These are phyloP conservation scores for Leuciscus idus DNA, from an alignment of 2,113 vertebrate species.

Conservation along the genomic window DNA sequence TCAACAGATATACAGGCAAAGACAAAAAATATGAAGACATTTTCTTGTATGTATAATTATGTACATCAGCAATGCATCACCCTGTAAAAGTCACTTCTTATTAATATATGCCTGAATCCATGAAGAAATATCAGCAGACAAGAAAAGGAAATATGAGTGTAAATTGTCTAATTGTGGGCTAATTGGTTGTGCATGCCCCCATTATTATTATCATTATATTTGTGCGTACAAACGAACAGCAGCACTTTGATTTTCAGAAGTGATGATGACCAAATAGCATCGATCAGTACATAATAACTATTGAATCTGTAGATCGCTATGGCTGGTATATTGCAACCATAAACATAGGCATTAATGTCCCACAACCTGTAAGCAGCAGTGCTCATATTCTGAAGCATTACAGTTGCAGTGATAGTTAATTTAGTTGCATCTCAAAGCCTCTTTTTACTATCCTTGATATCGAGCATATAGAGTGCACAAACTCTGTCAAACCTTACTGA, in stretches of 20 bases:
- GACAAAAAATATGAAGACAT: constrained; percentile 77
- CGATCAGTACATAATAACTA: constrained; percentile 5
- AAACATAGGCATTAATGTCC: constrained; percentile 17
- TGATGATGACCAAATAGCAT: constrained; percentile 27
- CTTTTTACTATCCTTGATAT: constrained; percentile 23
- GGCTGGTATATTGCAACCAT: background rate
- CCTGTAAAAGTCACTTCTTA: constrained; percentile 75
- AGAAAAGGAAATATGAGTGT: constrained; percentile 45
- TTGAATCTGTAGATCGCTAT: background rate
- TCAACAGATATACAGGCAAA: constrained; percentile 74
- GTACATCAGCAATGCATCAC: constrained; percentile 72
- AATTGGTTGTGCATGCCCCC: constrained; percentile 52
- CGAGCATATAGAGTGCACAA: constrained; percentile 1
- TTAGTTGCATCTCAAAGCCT: background rate
- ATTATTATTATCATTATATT: constrained; percentile 16
- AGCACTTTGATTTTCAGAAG: constrained; percentile 52
- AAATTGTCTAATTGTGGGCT: constrained; percentile 27
- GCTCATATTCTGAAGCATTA: background rate
- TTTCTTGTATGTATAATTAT: constrained; percentile 71
- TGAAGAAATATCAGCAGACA: constrained; percentile 60
- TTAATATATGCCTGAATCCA: constrained; percentile 65
- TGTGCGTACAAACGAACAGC: constrained; percentile 56
- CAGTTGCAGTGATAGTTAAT: background rate
- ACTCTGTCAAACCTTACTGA: background rate
- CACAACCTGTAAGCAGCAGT: constrained; percentile 3